Evolutionary conservation across 37 sponge, comb jelly and placozoan species (phyloP), one percentile per base, ranked within the genome.

Genomic region (Eunapius fragilis): DNA sequence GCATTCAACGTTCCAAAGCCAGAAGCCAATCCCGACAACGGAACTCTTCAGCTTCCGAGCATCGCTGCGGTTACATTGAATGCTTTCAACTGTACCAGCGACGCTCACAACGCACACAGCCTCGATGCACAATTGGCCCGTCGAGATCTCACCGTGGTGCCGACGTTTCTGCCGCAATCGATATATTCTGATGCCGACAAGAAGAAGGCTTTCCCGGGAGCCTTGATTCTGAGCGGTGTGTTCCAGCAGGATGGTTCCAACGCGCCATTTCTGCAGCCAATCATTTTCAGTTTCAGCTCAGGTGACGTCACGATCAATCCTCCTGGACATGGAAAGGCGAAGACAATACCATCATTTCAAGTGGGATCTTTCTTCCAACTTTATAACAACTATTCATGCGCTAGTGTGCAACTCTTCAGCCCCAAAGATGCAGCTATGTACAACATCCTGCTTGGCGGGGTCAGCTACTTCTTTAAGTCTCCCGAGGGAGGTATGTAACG

Each of bases 211-310:
- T 34, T 23, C 22, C 38, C 41, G 22, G 78, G 78, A 17, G 78
- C 78, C 22, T 2, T 34, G 41, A 77, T 77, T 77, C 78, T 77
- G 17, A 77, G 78, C n/a, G 78, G 78, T 35, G 78, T 77, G 36
- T 77, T 77, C 78, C 32, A 77, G 14, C 78, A 77, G n/a, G 78
- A 77, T 24, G 78, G 78, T 17, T 77, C 78, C 22, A n/a, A 77
- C 36, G 78, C 78, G 12, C 78, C 78, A 34, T 77, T 37, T 34
- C 38, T 77, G 45, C 78, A 77, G 41, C 78, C 78, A 17, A 31
- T 77, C 14, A 19, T 77, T 22, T 17, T 77, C 3, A 77, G 36
- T 45, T 77, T 77, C 45, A 77, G 35, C 45, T 4, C 2, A 24
- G 12, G 7, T 3, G 25, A 34, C 31, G 9, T 6, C 2, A 75